phyloP scores from a whole-genome alignment of 1,140 invertebrate species.

The Capitella teleta region DNA sequence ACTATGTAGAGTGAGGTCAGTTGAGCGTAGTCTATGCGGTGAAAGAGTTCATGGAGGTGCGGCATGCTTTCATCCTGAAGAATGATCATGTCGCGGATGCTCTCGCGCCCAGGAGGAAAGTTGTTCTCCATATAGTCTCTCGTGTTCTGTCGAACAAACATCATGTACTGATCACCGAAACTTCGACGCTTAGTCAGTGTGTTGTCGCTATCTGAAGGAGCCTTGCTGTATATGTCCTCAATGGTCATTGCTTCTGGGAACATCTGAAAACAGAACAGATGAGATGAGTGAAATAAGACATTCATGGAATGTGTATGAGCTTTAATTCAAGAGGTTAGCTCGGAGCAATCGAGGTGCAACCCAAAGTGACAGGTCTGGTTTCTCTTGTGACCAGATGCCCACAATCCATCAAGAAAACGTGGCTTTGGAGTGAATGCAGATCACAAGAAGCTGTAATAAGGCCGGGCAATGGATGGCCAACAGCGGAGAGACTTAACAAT shows the following conservation, averaged over 20 bases:
- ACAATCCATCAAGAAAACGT: too few species aligned
- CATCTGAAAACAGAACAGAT: conserved; percentile 9
- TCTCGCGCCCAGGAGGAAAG: conserved; percentile 11
- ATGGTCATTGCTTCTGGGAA: conserved; percentile 8
- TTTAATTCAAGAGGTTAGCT: too few species aligned
- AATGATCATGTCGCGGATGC: conserved; percentile 11
- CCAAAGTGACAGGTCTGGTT: too few species aligned
- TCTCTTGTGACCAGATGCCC: too few species aligned
- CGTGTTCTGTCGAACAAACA: conserved; percentile 14
- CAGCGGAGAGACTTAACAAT: too few species aligned
- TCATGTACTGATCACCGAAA: conserved; percentile 15
- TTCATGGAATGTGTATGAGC: too few species aligned
- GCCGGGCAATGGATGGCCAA: too few species aligned
- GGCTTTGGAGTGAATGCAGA: too few species aligned
- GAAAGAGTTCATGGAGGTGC: conserved; percentile 6
- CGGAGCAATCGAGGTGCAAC: too few species aligned
- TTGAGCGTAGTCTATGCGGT: conserved; percentile 4
- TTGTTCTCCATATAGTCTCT: conserved; percentile 13
- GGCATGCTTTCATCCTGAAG: conserved; percentile 14
- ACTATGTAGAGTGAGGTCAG: conserved; percentile 11
- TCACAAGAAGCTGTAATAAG: too few species aligned
- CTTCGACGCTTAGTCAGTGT: conserved; percentile 13
- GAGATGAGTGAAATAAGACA: too few species aligned
- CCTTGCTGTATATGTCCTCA: conserved; percentile 9
- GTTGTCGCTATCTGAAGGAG: conserved; percentile 6